Evolutionary conservation across 2,888 invertebrate species (phyloP), one percentile per base, ranked within the genome.

Genomic region (Tenthredo distinguenda): DNA sequence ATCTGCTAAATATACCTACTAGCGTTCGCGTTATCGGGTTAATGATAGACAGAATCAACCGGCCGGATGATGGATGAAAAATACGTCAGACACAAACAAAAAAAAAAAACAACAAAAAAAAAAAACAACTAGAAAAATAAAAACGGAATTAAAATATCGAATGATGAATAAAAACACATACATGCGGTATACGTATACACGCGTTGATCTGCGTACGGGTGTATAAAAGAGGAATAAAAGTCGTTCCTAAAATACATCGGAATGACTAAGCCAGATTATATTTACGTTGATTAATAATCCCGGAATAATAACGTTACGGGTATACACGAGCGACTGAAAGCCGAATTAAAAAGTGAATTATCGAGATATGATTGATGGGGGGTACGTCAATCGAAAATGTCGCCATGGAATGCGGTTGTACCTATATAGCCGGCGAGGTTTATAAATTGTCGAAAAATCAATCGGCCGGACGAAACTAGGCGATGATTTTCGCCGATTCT

Each of bases 211-310:
- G 1, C n/a, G 6, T n/a, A 6, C n/a, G 6, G 50, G 18, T 50
- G 50, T 26, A 9, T 26, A 26, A 62, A 21, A 62, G 3, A 62
- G 2, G n/a, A 26, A 3, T 62, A 3, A 50, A 21, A 62, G 9
- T 21, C 62, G 26, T 62, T 62, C 62, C 18, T 62, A 26, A 26
- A 62, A 62, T 62, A 62, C 12, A 2, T 62, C 21, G 12, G 26
- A 12, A 26, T 62, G 62, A 62, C 62, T 62, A 62, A 62, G 21
- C 26, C 62, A 26, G 37, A 71, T 71, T 37, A 37, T 34, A 71
- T 71, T 55, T 84, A 58, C 1, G 50, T n/a, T 37, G 50, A 84
- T 84, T 84, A 76, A 10, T 47, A 43, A 84, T 84, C 74, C 55
- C 2, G 62, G 62, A 62, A 26, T 62, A n/a, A 62, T 58, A 55